Evolutionary conservation across 2,888 invertebrate species (phyloP).

Genomic region (Serrognathus titanus): DNA sequence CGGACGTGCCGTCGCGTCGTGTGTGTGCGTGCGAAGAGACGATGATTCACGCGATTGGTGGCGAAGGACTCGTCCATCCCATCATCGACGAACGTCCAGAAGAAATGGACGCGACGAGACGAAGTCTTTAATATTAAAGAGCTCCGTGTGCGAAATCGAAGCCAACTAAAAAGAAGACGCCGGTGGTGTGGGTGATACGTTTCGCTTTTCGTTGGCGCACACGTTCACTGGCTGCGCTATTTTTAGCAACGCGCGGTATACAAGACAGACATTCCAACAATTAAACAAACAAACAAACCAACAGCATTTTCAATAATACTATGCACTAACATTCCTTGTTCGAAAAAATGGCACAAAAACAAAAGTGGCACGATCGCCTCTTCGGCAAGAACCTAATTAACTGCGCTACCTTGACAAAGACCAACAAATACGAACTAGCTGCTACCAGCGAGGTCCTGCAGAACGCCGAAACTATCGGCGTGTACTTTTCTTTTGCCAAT

Average conservation of each 20-base stretch:
- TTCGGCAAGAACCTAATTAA: constrained; percentile 57
- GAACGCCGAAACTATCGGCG: constrained; percentile 57
- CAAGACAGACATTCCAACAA: no score
- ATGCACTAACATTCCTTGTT: no score
- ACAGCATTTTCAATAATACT: no score
- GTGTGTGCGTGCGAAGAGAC: background rate
- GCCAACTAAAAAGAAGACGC: no score
- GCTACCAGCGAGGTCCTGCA: constrained; percentile 53
- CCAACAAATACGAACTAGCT: constrained; percentile 51
- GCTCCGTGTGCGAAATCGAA: no score
- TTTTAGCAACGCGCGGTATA: no score
- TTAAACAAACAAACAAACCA: no score
- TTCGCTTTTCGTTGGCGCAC: no score
- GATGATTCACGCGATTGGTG: background rate
- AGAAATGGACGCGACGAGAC: no score
- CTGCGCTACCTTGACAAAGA: constrained; percentile 50
- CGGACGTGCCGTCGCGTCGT: background rate
- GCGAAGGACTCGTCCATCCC: background rate
- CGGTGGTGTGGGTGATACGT: no score
- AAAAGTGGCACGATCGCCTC: constrained; percentile 61
- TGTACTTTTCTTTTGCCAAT: constrained; percentile 70
- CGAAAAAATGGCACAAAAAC: constrained; percentile 23
- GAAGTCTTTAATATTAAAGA: no score
- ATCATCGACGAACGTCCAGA: background rate
- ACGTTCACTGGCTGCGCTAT: no score